Conservation (phyloP, 2,113 vertebrate genomes). For the Oryzias javanicus region DNA sequence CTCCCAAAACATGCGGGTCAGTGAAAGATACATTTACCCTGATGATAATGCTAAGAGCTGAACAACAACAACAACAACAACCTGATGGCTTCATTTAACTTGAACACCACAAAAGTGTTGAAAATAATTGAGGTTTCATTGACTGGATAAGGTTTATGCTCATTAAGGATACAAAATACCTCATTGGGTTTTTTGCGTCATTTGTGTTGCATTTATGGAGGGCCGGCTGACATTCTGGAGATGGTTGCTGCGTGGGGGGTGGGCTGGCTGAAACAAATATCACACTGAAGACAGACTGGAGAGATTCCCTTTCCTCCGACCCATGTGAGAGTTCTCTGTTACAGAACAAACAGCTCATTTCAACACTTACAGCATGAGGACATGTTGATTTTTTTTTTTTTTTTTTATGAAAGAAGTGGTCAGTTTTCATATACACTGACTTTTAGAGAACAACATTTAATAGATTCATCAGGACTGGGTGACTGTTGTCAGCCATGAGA, state of each 20-base stretch:
- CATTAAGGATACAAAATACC: too few relatives aligned
- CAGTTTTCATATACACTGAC: neutral
- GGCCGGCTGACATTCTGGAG: constrained; percentile 43
- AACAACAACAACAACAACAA: too few relatives aligned
- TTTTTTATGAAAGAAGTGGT: neutral
- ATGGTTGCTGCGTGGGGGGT: constrained; percentile 20
- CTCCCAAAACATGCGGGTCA: too few relatives aligned
- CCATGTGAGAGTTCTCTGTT: constrained; percentile 20
- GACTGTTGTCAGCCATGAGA: neutral
- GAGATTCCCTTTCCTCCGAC: constrained; percentile 44
- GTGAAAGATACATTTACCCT: too few relatives aligned
- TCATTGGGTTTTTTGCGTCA: constrained; percentile 9
- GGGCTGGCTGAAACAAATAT: constrained; percentile 55
- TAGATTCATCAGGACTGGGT: too few relatives aligned
- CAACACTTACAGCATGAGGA: neutral
- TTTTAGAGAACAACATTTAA: too few relatives aligned
- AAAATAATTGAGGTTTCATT: too few relatives aligned
- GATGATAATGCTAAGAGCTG: too few relatives aligned
- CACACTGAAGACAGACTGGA: constrained; percentile 39
- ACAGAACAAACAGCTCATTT: constrained; percentile 43
- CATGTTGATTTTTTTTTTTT: too few relatives aligned
- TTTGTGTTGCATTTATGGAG: constrained; percentile 20
- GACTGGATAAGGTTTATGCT: too few relatives aligned
- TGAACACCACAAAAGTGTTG: too few relatives aligned
- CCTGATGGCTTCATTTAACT: too few relatives aligned